Percentiles rank a stretch among this genome's conserved stretches.
These are phyloP conservation scores for Varecia variegata DNA, from an alignment of 2,797 vertebrate genomes.

Conservation along the genomic window DNA sequence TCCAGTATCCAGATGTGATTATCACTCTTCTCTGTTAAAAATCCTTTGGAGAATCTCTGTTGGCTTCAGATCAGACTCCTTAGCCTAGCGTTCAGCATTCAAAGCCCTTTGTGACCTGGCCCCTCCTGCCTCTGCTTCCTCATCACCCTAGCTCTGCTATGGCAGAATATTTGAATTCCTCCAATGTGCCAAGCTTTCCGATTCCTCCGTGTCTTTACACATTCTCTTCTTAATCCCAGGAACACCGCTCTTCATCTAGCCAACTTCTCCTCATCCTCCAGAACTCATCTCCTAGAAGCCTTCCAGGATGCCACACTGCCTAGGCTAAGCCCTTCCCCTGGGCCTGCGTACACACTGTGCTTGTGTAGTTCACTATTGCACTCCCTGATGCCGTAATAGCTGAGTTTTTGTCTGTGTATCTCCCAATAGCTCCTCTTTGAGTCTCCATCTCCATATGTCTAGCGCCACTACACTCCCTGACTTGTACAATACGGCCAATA, in stretches of 20 bases:
- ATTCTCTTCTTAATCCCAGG: not conserved
- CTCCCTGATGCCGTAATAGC: not conserved
- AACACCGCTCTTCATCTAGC: not conserved
- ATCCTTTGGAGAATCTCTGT: not conserved
- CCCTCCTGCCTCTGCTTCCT: not conserved
- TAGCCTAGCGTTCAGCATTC: not conserved
- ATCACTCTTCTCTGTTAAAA: not conserved
- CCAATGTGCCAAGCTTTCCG: accelerated
- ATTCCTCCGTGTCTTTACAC: accelerated
- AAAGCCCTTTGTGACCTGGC: not conserved
- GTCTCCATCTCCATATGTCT: not conserved
- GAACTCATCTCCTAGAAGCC: not conserved
- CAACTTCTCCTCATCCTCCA: not conserved
- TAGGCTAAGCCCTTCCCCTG: accelerated
- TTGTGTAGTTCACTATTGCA: not conserved
- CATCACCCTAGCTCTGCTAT: not conserved
- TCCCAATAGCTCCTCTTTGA: not conserved
- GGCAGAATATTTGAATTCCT: not conserved
- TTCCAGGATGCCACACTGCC: not conserved
- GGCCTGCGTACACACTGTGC: not conserved
- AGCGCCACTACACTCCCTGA: not conserved
- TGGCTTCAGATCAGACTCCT: not conserved
- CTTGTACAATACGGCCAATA: not conserved
- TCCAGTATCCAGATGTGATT: not conserved
- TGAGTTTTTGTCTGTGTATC: not conserved